A percentile compares a stretch with the other conserved stretches of the same genome.
Evolutionary conservation across 2,888 invertebrate species (phyloP).

Genomic region (Itoplectis maculator): DNA sequence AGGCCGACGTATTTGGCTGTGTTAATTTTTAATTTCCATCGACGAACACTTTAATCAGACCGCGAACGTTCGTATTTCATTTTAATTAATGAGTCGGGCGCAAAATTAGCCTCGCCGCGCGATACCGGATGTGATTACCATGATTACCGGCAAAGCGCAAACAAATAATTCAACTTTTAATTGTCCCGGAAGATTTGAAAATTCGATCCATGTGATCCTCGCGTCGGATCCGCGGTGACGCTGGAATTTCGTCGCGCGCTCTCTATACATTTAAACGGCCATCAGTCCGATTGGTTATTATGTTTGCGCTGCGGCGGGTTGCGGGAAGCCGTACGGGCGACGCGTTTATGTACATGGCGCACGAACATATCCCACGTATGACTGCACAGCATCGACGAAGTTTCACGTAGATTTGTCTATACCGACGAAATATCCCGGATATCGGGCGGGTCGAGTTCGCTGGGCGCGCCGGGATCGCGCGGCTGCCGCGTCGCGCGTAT

Average conservation of each 20-base stretch:
- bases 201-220: conserved; percentile 1
- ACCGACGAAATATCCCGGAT: conserved; percentile 15
- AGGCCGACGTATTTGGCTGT: too few relatives aligned
- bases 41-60: neutral
- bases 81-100: neutral
- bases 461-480: conserved; percentile 2
- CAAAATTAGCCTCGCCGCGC: neutral
- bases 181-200: neutral
- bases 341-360: too few relatives aligned
- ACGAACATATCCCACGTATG: conserved; percentile 22
- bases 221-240: neutral
- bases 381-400: neutral
- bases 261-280: neutral
- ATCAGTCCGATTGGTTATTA: conserved; percentile 46
- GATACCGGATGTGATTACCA: too few relatives aligned
- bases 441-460: conserved; percentile 13
- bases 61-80: neutral
- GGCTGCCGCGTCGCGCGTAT: neutral
- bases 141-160: neutral
- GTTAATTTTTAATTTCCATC: neutral
- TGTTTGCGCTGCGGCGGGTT: conserved; percentile 40
- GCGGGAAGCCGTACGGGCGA: conserved; percentile 12
- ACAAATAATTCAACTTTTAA: conserved; percentile 9
- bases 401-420: neutral
- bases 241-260: neutral